Evolutionary conservation across 2,888 invertebrate genomes (phyloP), one percentile per base, ranked within the genome.

Genomic region (Mantis religiosa): DNA sequence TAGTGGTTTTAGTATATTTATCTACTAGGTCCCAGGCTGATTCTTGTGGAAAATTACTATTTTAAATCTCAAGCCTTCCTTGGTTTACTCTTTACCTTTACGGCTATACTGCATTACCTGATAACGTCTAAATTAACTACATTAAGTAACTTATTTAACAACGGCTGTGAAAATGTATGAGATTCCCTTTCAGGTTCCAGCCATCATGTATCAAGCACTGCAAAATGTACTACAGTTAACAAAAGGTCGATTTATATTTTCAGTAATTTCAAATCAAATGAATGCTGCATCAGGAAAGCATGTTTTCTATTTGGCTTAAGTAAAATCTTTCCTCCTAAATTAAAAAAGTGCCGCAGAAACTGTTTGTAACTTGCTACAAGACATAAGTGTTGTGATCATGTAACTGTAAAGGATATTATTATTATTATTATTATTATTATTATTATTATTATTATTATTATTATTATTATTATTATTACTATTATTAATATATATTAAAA

Each of bases 361-460:
- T 87, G 54, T 87, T 34, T 87, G 87, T 87, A 87, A 87, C 87
- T 87, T 87, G 87, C 82, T 82, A 87, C 87, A 87, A 86, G 81
- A 86, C 81, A 81, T 86, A 86, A 82, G 41, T 87, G 87, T 87
- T 87, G 87, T 87, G 87, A 87, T 71, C 54, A 71, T 82, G 41
- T 87, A 87, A 41, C 82, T 85, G 85, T 85, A 85, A 85, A 54
- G 20, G 27, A 85, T 85, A 85, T 85, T 85, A n/a, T n/a, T n/a
- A n/a, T n/a, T n/a, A n/a, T n/a, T n/a, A n/a, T n/a, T n/a, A n/a
- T n/a, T n/a, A n/a, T n/a, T n/a, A n/a, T n/a, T n/a, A n/a, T n/a
- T n/a, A n/a, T n/a, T n/a, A n/a, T n/a, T n/a, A n/a, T n/a, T n/a
- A n/a, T n/a, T n/a, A n/a, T n/a, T n/a, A n/a, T n/a, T n/a, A n/a